Evolutionary conservation across 2,797 vertebrate genomes (phyloP), one percentile per base, ranked within the genome.

Genomic region (Crocodylus rhombifer): DNA sequence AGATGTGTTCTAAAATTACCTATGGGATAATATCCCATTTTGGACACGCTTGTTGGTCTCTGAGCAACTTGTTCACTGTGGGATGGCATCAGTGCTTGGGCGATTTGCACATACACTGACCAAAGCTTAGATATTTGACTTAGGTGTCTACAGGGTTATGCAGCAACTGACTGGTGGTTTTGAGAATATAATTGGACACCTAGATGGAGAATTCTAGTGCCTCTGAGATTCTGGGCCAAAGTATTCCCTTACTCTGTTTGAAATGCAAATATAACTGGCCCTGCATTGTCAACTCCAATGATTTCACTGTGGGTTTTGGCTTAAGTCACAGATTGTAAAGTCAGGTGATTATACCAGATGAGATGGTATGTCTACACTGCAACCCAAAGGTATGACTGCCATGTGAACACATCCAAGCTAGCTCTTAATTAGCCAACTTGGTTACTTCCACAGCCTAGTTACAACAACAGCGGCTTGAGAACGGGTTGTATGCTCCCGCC

Each of bases 281-380:
- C 65, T 30, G 11, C 20, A 30, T 17, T 67, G 18, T 20, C 17
- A 67, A 33, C 18, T 5, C 65, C 21, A 30, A 18, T 33, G 28
- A 67, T 67, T 67, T 67, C 33, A 67, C 33, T 87, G 63, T 57
- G 62, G 12, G 79, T 88, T 92, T 63, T 11, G 20, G 87, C 69
- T 58, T 74, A 87, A 86, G 63, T 69, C 73, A 58, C 75, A 73
- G 18, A 75, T 87, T 76, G 69, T 25, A 30, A 84, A 65, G 73
- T 60, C 26, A 51, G 57, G 85, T 5, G n/a, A 91, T 0, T 0
- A 71, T 0, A 81, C n/a, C 18, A 42, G 36, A 3, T 69, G 30
- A 33, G 71, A 76, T 51, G 15, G 71, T 63, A 23, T 3, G 33
- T 36, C 80, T 91, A 82, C 67, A 71, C 2, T 21, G 23, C 26